Evolutionary conservation across 2,113 vertebrate species (phyloP), one percentile per base, ranked within the genome.

Genomic region (Scatophagus argus): DNA sequence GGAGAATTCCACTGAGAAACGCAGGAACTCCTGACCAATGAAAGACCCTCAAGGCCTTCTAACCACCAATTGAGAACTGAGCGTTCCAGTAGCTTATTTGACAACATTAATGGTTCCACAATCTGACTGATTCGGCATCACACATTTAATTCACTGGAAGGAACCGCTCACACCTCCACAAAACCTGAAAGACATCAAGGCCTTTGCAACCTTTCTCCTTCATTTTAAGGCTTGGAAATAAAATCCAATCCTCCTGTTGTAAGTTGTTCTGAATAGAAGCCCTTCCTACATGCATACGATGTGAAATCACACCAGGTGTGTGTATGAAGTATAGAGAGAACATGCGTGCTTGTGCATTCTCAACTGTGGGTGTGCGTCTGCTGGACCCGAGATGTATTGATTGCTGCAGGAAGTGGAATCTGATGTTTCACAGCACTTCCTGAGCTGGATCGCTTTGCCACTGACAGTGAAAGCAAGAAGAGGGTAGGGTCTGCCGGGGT

Each of bases 361-460:
- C 77, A 81, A 81, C 58, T 66, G 60, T 55, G 64, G 27, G 25
- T 70, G 85, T 74, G 84, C 29, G 79, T 86, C 76, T 80, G 79
- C 83, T 81, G 84, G 87, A 87, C 81, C 86, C 83, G 87, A 92
- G 89, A 85, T 88, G 85, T 87, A 94, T 86, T 85, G 93, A 94
- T 94, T 64, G 79, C 92, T 93, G 93, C 93, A 94, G 96, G 95
- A 96, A 96, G 94, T 94, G 90, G 77, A 89, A 90, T 92, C 91
- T 93, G 95, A 94, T 94, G 91, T 93, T 94, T 92, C 88, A 90
- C 74, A 67, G 85, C 60, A 82, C 90, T 87, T 94, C 92, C 93
- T 93, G 90, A 92, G 93, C 27, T 84, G 82, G 91, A 93, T 85
- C 89, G 82, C 88, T 90, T 86, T 77, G 66, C 85, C 89, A 78